phyloP scores from a whole-genome alignment of 2,888 invertebrate species.

The Lysandra coridon region DNA sequence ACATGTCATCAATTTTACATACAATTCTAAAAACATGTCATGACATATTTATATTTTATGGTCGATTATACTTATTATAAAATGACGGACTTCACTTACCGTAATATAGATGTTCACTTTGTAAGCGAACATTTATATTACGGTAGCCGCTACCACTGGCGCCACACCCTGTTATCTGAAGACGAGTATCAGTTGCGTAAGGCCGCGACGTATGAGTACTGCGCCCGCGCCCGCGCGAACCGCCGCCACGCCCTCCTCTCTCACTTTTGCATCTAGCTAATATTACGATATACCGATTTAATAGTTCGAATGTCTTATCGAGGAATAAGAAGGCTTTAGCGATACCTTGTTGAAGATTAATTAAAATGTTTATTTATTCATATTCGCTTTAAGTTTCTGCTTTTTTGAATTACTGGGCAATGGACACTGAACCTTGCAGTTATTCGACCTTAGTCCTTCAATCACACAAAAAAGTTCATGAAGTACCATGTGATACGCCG shows the following conservation, averaged over 20 bases:
- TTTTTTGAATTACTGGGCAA: too few species aligned
- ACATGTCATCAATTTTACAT: too few species aligned
- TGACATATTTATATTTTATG: too few species aligned
- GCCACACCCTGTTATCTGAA: constrained; percentile 41
- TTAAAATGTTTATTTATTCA: background rate
- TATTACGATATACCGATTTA: background rate
- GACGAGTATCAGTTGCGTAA: constrained; percentile 46
- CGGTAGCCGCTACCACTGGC: constrained; percentile 36
- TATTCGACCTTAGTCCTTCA: too few species aligned
- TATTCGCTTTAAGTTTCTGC: background rate
- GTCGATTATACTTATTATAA: too few species aligned
- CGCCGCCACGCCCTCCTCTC: background rate
- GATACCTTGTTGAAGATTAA: background rate
- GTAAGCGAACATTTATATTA: background rate
- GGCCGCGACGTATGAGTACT: constrained; percentile 3
- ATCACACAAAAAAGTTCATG: too few species aligned
- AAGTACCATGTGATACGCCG: too few species aligned
- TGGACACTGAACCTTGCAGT: too few species aligned
- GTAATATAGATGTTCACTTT: too few species aligned
- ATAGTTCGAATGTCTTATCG: background rate
- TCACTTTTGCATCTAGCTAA: constrained; percentile 23
- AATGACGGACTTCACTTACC: too few species aligned
- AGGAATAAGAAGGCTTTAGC: background rate
- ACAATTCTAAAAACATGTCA: too few species aligned
- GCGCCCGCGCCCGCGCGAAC: constrained; percentile 43